Base-by-base conservation (phyloP, 1,140 invertebrate species). In the Brachionus rubens region DNA sequence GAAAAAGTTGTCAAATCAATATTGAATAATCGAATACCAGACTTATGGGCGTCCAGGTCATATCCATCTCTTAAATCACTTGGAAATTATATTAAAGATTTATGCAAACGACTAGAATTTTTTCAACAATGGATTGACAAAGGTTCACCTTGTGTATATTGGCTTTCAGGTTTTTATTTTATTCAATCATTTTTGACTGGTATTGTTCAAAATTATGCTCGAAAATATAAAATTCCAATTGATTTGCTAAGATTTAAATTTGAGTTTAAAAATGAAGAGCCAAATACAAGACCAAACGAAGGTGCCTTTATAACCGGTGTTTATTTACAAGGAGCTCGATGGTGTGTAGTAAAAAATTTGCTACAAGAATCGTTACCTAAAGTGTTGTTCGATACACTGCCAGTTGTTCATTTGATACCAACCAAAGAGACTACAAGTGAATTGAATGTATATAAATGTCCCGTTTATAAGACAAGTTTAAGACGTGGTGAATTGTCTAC, bases 1-100 rank as follows among this genome's bases (percentile, higher is more conserved):
- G 94, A 97, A 83, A 90, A 92, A 82, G 90, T 96, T 2, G 88
- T 91, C 28, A 88, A 89, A 16, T 91, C 91, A 75, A 91, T 96
- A 78, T 85, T 92, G 50, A 90, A 89, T 43, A 91, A 90, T 5
- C 91, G 89, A 85, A 91, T 96, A 77, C 93, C 84, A 5, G 82
- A 80, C 19, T 82, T 84, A 81, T 86, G 84, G 84, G 84, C 83
- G 80, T 82, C 82, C 75, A 82, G 81, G 52, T 85, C 84, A 12
- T 86, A 85, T 79, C 84, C 84, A 36, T 85, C 83, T 1, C 79
- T 85, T n/a, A 85, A 85, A 78, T 82, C 83, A 26, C 80, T 85
- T 3, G 83, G 83, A n/a, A 83, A 81, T 75, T 85, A 85, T 77
- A 79, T 85, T 76, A 81, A 79, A 59, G 83, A 86, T 67, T 84